A percentile compares a stretch with the other conserved stretches of the same genome.
These are phyloP conservation scores for Paelopatides confundens DNA, from an alignment of 53 echinoderm and acorn worm species.

Conservation along the genomic window DNA sequence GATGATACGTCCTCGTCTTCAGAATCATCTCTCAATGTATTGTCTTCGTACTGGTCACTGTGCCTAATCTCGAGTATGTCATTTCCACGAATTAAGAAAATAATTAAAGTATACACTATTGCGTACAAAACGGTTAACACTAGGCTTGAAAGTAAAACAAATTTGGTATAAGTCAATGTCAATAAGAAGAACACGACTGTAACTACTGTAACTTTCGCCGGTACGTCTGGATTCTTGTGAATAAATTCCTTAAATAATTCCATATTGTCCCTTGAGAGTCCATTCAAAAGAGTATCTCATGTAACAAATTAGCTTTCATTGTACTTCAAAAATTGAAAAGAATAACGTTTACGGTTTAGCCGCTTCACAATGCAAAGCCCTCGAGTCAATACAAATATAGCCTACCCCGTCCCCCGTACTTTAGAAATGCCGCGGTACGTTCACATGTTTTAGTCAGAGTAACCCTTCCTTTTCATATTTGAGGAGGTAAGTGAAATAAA, in stretches of 20 bases:
- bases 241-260: conserved; percentile 13
- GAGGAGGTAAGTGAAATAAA: too few species aligned
- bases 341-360: too few species aligned
- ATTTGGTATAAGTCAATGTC: background rate
- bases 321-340: too few species aligned
- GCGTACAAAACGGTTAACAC: conserved; percentile 18
- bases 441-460: too few species aligned
- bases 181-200: background rate
- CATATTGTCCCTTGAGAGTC: background rate
- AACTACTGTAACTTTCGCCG: background rate
- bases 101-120: background rate
- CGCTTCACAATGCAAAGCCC: too few species aligned
- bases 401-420: too few species aligned
- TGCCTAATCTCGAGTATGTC: background rate
- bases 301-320: background rate
- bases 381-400: too few species aligned
- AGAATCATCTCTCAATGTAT: background rate
- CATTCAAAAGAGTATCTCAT: background rate
- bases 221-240: conserved; percentile 8
- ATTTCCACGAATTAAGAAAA: background rate
- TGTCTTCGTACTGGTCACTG: background rate
- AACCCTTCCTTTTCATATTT: too few species aligned
- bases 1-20: background rate
- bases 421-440: too few species aligned
- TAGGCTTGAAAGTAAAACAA: conserved; percentile 34